A percentile compares a stretch with the other conserved stretches of the same genome.
These are phyloP conservation scores for Zaprionus camerounensis DNA, from an alignment of 1,140 invertebrate species.

Conservation along the genomic window DNA sequence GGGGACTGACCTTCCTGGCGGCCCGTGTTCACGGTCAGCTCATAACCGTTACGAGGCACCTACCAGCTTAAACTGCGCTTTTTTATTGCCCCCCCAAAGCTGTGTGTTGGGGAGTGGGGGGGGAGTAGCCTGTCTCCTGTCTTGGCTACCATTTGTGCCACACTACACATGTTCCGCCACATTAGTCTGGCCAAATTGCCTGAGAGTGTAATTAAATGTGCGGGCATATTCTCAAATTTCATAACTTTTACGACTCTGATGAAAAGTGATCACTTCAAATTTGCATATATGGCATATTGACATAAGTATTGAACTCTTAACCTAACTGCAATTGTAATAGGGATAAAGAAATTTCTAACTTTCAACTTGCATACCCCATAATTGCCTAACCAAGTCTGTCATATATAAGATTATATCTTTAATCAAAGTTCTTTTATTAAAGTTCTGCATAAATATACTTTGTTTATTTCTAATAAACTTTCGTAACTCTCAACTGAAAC, in stretches of 20 bases:
- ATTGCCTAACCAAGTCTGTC: no score
- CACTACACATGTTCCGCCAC: not conserved
- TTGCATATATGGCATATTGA: not conserved
- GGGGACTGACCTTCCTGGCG: constrained; percentile 3
- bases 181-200: not conserved
- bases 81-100: not conserved
- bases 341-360: no score
- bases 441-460: rapidly evolving
- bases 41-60: not conserved
- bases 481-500: no score
- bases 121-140: no score
- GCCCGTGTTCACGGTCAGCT: constrained; percentile 2
- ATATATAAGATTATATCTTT: no score
- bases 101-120: no score
- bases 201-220: not conserved
- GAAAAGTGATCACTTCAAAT: not conserved
- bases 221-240: not conserved
- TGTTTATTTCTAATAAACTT: no score
- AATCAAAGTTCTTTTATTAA: no score
- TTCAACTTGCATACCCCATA: no score
- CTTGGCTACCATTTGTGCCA: no score
- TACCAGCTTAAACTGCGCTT: not conserved
- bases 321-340: no score
- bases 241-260: not conserved
- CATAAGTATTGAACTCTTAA: no score